These are phyloP conservation scores for Magallana ariakensis DNA, from an alignment of 1,140 invertebrate species.

Conservation along the genomic window DNA sequence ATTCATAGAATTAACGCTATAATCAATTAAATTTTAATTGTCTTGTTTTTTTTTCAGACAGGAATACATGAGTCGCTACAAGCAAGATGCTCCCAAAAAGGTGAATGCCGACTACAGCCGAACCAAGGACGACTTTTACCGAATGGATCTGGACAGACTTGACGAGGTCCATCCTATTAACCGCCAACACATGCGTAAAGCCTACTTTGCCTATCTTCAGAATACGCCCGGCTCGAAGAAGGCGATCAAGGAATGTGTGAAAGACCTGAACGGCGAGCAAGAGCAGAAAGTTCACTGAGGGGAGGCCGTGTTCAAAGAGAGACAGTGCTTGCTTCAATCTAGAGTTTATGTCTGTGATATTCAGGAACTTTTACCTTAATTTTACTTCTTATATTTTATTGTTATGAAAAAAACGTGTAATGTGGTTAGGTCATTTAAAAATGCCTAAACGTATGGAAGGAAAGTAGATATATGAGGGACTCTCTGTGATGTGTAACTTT, in stretches of 20 bases:
- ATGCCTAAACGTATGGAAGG: no score
- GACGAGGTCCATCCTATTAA: slow-evolving; percentile 73
- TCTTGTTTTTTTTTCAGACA: slow-evolving; percentile 64
- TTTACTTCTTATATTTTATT: no score
- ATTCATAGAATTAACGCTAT: background rate
- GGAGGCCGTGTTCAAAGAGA: background rate
- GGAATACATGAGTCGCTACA: slow-evolving; percentile 73
- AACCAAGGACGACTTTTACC: slow-evolving; percentile 76
- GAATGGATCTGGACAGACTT: slow-evolving; percentile 76
- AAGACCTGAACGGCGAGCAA: slow-evolving; percentile 48
- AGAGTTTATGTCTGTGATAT: background rate
- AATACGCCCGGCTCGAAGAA: slow-evolving; percentile 77
- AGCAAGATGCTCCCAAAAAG: slow-evolving; percentile 67
- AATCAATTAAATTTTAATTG: background rate
- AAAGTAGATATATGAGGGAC: no score
- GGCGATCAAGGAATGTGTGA: slow-evolving; percentile 74
- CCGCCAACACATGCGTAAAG: slow-evolving; percentile 70
- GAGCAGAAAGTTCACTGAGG: slow-evolving; percentile 41
- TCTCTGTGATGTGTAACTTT: no score
- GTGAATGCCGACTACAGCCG: slow-evolving; percentile 73
- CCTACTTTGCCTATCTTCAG: slow-evolving; percentile 78
- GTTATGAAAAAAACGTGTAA: no score
- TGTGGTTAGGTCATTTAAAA: no score
- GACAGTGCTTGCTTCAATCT: background rate
- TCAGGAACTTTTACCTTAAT: no score